phyloP scores from a whole-genome alignment of 1,140 invertebrate species.

The Lasioglossum albipes region DNA sequence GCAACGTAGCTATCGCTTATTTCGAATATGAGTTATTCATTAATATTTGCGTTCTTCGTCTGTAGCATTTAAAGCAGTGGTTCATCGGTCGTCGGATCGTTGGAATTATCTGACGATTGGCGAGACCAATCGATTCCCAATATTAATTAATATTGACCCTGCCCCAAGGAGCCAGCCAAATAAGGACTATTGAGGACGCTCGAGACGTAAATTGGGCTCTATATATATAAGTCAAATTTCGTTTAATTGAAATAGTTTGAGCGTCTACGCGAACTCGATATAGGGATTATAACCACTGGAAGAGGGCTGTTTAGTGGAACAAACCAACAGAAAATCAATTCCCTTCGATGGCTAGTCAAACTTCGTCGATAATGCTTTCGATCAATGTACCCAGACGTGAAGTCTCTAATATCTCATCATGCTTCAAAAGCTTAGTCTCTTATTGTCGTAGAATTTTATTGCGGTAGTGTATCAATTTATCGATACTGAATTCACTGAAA shows the following conservation, averaged over 20 bases:
- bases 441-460: no score
- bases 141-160: conserved; percentile 31
- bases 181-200: background rate
- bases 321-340: no score
- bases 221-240: background rate
- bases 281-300: background rate
- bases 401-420: no score
- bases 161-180: no score
- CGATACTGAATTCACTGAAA: no score
- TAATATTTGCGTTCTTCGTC: no score
- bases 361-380: no score
- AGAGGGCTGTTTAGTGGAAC: background rate
- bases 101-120: background rate
- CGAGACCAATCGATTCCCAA: background rate
- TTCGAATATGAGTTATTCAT: background rate
- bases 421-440: no score
- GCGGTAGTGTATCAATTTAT: no score
- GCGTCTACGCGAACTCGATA: background rate
- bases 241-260: conserved; percentile 29
- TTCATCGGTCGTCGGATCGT: background rate
- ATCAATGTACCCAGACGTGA: no score
- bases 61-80: no score
- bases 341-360: no score
- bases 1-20: background rate
- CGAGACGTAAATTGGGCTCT: background rate